Conservation (phyloP, 1,140 invertebrate genomes). For the Trichonephila clavipes region DNA sequence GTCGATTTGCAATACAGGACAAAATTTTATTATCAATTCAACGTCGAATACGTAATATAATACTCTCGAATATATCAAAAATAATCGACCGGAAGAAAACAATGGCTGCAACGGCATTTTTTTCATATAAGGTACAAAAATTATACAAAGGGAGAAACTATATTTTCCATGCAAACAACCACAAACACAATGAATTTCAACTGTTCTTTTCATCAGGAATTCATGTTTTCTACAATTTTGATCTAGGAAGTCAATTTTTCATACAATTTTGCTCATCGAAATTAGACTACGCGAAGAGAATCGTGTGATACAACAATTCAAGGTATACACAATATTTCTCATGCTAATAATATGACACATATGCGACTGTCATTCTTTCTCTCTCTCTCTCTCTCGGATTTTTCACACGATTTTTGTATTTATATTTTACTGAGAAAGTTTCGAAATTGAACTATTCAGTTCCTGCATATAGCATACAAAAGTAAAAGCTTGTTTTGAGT, state of each 20-base stretch:
- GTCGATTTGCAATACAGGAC: background rate
- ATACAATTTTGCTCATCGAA: background rate
- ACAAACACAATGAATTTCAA: background rate
- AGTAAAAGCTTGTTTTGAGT: too few relatives aligned
- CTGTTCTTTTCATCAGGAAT: background rate
- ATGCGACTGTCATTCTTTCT: background rate
- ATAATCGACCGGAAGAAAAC: background rate
- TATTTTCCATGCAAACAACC: background rate
- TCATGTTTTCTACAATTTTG: background rate
- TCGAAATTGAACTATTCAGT: too few relatives aligned
- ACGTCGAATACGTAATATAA: background rate
- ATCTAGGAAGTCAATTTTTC: background rate
- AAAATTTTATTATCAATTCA: background rate
- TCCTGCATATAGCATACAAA: too few relatives aligned
- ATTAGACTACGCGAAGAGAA: background rate
- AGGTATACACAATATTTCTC: background rate
- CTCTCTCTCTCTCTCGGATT: background rate
- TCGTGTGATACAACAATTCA: background rate
- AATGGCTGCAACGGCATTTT: background rate
- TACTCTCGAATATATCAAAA: background rate
- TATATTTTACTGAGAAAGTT: too few relatives aligned
- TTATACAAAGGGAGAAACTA: background rate
- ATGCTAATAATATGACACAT: background rate
- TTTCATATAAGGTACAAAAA: background rate
- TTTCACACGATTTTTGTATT: background rate